phyloP scores from a whole-genome alignment of 2,797 vertebrate genomes.

The Alca torda region DNA sequence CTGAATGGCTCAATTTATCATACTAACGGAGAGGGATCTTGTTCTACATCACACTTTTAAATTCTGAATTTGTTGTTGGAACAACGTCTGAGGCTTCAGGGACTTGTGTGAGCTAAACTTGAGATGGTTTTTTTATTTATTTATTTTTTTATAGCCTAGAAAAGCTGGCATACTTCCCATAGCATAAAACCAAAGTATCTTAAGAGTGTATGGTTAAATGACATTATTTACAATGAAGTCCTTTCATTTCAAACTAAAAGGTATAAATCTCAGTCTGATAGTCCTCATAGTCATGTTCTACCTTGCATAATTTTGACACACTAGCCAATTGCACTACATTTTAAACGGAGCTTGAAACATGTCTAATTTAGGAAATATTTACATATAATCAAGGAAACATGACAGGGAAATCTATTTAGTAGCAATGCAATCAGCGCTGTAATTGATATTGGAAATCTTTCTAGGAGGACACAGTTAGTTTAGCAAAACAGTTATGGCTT shows the following conservation, averaged over 20 bases:
- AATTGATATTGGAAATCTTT: constrained; percentile 51
- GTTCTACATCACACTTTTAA: neutral
- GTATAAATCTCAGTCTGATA: neutral
- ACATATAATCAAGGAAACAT: constrained; percentile 34
- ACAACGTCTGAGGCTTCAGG: neutral
- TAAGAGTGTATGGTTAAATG: neutral
- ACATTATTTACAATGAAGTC: neutral
- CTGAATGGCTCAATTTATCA: neutral
- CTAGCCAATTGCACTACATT: neutral
- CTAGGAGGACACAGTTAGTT: constrained; percentile 15
- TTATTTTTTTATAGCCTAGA: neutral
- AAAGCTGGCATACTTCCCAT: neutral
- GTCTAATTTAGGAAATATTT: constrained; percentile 46
- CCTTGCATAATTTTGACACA: neutral
- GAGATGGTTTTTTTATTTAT: neutral
- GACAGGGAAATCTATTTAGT: neutral
- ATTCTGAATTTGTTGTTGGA: neutral
- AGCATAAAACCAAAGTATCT: neutral
- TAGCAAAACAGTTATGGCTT: constrained; percentile 21
- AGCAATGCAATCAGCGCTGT: neutral
- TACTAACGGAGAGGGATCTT: neutral
- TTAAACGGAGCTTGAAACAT: constrained; percentile 31
- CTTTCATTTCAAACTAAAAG: neutral
- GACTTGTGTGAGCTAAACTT: neutral
- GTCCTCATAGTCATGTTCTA: neutral